Conservation (phyloP, 2,888 invertebrate genomes). For the Tyria jacobaeae region DNA sequence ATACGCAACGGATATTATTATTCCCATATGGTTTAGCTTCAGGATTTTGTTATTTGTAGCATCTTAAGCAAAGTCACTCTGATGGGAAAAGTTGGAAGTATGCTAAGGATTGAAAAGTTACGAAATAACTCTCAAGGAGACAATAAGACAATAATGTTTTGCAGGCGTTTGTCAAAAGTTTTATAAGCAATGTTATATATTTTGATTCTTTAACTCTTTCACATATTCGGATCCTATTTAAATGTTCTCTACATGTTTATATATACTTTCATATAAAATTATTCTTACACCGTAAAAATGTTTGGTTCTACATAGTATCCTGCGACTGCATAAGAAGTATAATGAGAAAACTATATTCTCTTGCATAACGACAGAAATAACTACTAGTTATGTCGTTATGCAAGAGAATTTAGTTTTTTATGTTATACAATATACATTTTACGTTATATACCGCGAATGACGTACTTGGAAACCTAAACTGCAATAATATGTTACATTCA, state of each 20-base stretch:
- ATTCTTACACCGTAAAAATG: too few relatives aligned
- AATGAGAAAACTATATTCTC: too few relatives aligned
- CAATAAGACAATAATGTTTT: slow-evolving; percentile 69
- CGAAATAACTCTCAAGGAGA: slow-evolving; percentile 67
- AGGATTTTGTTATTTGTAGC: slow-evolving; percentile 73
- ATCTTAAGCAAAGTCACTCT: slow-evolving; percentile 72
- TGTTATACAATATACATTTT: too few relatives aligned
- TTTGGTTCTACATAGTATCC: not conserved
- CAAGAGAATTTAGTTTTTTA: too few relatives aligned
- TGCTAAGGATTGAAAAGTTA: slow-evolving; percentile 74
- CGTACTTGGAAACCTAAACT: too few relatives aligned
- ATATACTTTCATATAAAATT: too few relatives aligned
- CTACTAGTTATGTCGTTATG: too few relatives aligned
- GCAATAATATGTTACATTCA: too few relatives aligned
- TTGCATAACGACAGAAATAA: too few relatives aligned
- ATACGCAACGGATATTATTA: slow-evolving; percentile 53
- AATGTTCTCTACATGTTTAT: not conserved
- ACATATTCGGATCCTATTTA: not conserved
- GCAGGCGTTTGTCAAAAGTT: slow-evolving; percentile 72
- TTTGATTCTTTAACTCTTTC: slow-evolving; percentile 9
- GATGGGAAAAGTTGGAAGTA: slow-evolving; percentile 80
- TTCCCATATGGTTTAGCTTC: slow-evolving; percentile 60
- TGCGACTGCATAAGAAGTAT: too few relatives aligned
- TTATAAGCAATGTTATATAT: slow-evolving; percentile 55
- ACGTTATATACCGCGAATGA: too few relatives aligned